Base-by-base conservation (phyloP, 2,113 vertebrate species). In the Otis tarda region DNA sequence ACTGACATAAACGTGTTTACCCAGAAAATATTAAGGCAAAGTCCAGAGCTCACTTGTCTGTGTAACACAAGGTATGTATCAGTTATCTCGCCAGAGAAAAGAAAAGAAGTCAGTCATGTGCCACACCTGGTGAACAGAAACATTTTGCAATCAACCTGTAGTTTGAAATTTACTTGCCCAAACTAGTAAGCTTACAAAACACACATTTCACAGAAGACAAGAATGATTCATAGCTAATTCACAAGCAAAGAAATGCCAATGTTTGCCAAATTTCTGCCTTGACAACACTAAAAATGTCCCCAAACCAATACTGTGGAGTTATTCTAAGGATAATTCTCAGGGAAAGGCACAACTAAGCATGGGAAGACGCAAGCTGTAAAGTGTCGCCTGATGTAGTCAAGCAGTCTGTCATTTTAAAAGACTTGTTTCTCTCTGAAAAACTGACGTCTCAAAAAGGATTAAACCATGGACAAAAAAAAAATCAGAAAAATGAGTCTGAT, bases 261-360 rank as follows among this genome's bases (percentile, higher is more conserved):
- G 19, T 71, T 64, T 55, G 59, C 59, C 69, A 67, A 21, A 7
- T 65, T 67, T 90, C 57, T 91, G 56, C 53, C 52, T 43, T 35
- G 47, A 53, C n/a, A 67, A 67, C 47, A 64, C 33, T 18, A 68
- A 83, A 74, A 68, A 16, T 10, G 76, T 60, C 64, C 52, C 85
- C 67, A 56, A 86, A 67, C n/a, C 76, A 56, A 59, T 6, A 59
- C 28, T 21, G 27, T 23, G 8, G 49, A 45, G 14, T 56, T 80
- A 47, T 17, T 39, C 21, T 27, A 70, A 19, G 67, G 68, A 25
- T 19, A 88, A 74, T 83, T 88, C 22, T 71, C 64, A 89, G 50
- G 1, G 1, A 75, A 88, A 90, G 17, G n/a, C 0, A 0, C 45
- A 64, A 63, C 14, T 14, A 6, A 47, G 24, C 11, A 33, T 2